Evolutionary conservation across 2,888 invertebrate species (phyloP), one percentile per base, ranked within the genome.

Genomic region (Pogonocherus hispidulus): DNA sequence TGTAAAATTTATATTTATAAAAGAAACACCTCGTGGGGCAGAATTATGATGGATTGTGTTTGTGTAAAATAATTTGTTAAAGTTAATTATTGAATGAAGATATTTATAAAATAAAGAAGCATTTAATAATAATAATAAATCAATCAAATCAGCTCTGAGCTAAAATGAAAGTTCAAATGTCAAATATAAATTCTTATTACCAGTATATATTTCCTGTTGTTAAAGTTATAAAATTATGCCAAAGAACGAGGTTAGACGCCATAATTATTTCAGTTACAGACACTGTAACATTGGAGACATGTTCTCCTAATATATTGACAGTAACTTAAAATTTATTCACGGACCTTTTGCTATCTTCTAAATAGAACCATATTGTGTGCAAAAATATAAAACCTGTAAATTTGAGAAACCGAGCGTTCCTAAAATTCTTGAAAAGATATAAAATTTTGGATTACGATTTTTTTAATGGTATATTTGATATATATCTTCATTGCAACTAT

Each of bases 171-270:
- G 75, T 70, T 76, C 75, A 76, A 70, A 65, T 62, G 69, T 69
- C 65, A 70, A 65, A 69, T 72, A 70, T 71, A 70, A 57, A 67
- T 70, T 67, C 55, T 62, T 63, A 56, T 71, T 71, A 66, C 67
- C 22, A 62, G 56, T 67, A 71, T 71, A 69, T 69, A 71, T 72
- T 74, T 74, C 74, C 74, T 74, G 74, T 71, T 69, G 47, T 63
- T 63, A 64, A 51, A 51, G 46, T 62, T 49, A 65, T 56, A 62
- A 46, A 59, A 54, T 64, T 51, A 32, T 55, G 57, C 62, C 63
- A 65, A 62, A 66, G 63, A 66, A 69, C 18, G 19, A 59, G 37
- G 35, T 27, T 27, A 27, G 51, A 11, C 51, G 27, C 16, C 16
- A 1, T n/a, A n/a, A 19, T 32, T 32, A 16, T 22, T 52, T 32